phyloP scores from a whole-genome alignment of 2,113 vertebrate genomes.

The Peromyscus maniculatus region DNA sequence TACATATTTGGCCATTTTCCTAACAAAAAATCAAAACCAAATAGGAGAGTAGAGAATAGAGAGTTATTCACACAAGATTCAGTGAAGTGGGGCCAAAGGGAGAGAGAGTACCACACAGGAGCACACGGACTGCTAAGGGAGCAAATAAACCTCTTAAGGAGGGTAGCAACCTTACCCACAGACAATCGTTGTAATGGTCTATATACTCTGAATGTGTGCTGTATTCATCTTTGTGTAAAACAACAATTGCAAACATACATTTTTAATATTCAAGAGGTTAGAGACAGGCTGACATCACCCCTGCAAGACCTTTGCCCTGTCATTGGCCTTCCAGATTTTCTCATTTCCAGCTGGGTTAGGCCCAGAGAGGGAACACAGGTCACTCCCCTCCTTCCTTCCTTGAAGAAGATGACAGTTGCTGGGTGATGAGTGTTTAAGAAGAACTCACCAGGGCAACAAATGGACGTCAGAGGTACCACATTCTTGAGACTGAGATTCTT shows the following conservation, averaged over 20 bases:
- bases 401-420: neutral
- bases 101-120: neutral
- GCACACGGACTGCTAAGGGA: neutral
- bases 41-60: neutral
- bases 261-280: neutral
- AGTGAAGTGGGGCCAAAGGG: neutral
- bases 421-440: neutral
- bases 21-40: neutral
- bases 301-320: neutral
- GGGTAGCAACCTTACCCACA: neutral
- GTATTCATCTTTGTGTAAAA: neutral
- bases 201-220: neutral
- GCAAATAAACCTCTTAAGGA: neutral
- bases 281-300: neutral
- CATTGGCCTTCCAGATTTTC: neutral
- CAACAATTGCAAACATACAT: neutral
- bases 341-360: neutral
- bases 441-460: neutral
- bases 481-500: accelerated
- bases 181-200: neutral
- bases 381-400: neutral
- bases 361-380: too few relatives aligned
- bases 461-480: too few relatives aligned
- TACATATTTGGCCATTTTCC: slow-evolving; percentile 7
- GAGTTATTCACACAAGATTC: neutral